Evolutionary conservation across 2,888 invertebrate genomes (phyloP).

Genomic region (Venustoraphidia nigricollis): DNA sequence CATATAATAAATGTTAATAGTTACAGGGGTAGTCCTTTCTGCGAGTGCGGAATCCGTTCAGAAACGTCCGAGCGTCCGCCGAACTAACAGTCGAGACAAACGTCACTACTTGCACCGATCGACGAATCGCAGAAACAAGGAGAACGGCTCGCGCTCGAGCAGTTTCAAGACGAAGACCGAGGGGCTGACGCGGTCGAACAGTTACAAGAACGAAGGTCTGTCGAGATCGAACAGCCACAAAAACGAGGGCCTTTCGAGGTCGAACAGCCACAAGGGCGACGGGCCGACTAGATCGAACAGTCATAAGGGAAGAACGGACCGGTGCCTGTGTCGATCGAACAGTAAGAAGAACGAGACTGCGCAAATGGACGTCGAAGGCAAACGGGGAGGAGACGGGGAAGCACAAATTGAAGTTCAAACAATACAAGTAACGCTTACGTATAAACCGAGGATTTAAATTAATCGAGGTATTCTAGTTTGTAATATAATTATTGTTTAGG

Average conservation of each 20-base stretch:
- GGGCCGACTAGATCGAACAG: slow-evolving; percentile 26
- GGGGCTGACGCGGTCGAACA: slow-evolving; percentile 25
- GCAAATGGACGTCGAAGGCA: neutral
- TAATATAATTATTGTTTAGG: no score
- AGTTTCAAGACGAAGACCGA: slow-evolving; percentile 27
- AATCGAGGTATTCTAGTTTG: neutral
- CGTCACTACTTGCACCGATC: slow-evolving; percentile 35
- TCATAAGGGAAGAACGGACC: slow-evolving; percentile 24
- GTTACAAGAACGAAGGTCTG: slow-evolving; percentile 25
- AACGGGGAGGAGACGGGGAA: slow-evolving; percentile 3
- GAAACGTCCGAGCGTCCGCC: slow-evolving; percentile 38
- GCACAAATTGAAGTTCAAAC: slow-evolving; percentile 19
- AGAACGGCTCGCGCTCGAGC: slow-evolving; percentile 32
- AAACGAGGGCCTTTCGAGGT: slow-evolving; percentile 24
- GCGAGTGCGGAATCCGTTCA: slow-evolving; percentile 47
- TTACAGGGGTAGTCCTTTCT: slow-evolving; percentile 41
- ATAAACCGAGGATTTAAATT: slow-evolving; percentile 25
- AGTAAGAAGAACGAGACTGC: slow-evolving; percentile 10
- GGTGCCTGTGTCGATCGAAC: slow-evolving; percentile 24
- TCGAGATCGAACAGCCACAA: slow-evolving; percentile 27
- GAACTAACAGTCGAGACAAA: slow-evolving; percentile 37
- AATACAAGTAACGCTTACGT: slow-evolving; percentile 27
- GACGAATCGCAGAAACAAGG: slow-evolving; percentile 38
- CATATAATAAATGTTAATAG: slow-evolving; percentile 17
- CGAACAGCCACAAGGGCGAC: slow-evolving; percentile 26